Evolutionary conservation across 37 sponge, comb jelly and placozoan genomes (phyloP).

Genomic region (Ianthella basta): DNA sequence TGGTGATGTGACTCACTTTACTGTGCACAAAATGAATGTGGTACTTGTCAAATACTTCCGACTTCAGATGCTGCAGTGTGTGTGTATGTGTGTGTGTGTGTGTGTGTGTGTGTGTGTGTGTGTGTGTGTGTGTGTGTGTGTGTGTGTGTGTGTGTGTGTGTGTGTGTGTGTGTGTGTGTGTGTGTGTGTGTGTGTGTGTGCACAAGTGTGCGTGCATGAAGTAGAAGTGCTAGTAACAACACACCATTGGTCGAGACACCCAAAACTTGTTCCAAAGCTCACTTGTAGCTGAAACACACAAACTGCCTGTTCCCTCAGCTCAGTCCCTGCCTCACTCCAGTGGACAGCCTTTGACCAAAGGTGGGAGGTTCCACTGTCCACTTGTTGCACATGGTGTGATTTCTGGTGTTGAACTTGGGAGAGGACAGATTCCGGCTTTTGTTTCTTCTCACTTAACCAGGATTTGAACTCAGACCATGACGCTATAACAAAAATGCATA

Average conservation of each 20-base stretch:
- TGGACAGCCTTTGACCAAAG: too few species aligned
- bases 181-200: conserved; percentile 18
- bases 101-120: conserved; percentile 19
- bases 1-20: not conserved
- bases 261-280: too few species aligned
- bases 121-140: conserved; percentile 3
- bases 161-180: not conserved
- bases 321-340: too few species aligned
- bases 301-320: too few species aligned
- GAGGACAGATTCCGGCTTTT: not conserved
- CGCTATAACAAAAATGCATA: not conserved
- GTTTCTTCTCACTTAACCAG: not conserved
- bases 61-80: not conserved
- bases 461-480: conserved; percentile 15
- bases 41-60: conserved; percentile 11
- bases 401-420: not conserved
- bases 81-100: conserved; percentile 8
- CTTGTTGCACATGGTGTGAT: too few species aligned
- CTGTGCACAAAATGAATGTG: not conserved
- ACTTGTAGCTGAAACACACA: too few species aligned
- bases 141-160: conserved; percentile 23
- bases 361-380: too few species aligned
- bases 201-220: not conserved
- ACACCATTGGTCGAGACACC: too few species aligned
- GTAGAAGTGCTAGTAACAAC: not conserved